Evolutionary conservation across 2,113 vertebrate species (phyloP), one percentile per base, ranked within the genome.

Genomic region (Zosterops lateralis): DNA sequence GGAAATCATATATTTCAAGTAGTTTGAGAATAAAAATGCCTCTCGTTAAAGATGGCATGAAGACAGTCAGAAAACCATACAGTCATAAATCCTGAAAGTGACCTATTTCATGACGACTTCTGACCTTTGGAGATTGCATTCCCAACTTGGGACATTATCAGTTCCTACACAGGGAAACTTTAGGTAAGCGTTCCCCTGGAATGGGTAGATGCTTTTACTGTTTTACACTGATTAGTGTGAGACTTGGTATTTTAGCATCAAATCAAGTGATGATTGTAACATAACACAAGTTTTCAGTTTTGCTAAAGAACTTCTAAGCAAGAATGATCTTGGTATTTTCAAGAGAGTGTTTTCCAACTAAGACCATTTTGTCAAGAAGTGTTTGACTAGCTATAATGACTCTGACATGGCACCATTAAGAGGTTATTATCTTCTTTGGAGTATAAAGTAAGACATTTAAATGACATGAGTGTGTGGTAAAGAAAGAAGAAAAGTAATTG

Each of bases 401-500:
- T 90, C 75, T 89, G 82, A 38, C 8, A 10, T 31, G 25, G 29
- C 32, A 72, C 31, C n/a, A 60, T 28, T 58, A 47, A 92, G 66
- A 89, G 26, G 19, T 61, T 70, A 67, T 20, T 91, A 76, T 83
- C 54, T 90, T 88, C 72, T 66, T 38, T 32, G 58, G 44, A 62
- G 24, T 31, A 17, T 47, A 73, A 90, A 72, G 8, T 3, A 57
- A 65, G 44, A 64, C 44, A 60, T 91, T 70, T 84, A 78, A 84
- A 86, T 80, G 42, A 66, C 0, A 1, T 17, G 42, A 57, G 12
- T 32, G 38, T 3, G 3, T 42, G 24, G 40, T 4, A 8, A 93
- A 90, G 60, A 81, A 92, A 89, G 47, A 86, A 66, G 29, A 89
- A 25, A 60, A 91, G 85, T 74, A 96, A 74, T 36, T 94, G 47